phyloP scores from a whole-genome alignment of 2,888 invertebrate species.

The Creontiades dilutus region DNA sequence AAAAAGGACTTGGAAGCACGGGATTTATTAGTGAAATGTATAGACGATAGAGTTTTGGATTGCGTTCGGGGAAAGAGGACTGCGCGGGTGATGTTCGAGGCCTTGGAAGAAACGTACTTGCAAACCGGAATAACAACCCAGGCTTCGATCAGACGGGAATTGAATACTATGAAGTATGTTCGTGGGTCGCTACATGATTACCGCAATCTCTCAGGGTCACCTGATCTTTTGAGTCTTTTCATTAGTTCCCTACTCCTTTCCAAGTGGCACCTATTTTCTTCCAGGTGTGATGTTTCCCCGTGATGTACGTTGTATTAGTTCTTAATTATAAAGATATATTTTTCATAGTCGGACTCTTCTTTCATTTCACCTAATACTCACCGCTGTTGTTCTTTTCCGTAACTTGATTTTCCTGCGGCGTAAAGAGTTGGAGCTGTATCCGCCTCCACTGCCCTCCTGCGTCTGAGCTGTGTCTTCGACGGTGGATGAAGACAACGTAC shows the following conservation, averaged over 20 bases:
- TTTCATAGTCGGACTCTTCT: too few relatives aligned
- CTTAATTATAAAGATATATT: too few relatives aligned
- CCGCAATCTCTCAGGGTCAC: too few relatives aligned
- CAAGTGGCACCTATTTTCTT: too few relatives aligned
- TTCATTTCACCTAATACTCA: constrained; percentile 73
- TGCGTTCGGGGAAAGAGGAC: not conserved
- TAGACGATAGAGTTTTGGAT: constrained; percentile 1
- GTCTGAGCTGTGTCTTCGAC: constrained; percentile 78
- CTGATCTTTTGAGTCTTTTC: too few relatives aligned
- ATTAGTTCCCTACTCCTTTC: too few relatives aligned
- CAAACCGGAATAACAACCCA: constrained; percentile 16
- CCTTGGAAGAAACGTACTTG: not conserved
- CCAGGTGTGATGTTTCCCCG: too few relatives aligned
- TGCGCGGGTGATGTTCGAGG: not conserved
- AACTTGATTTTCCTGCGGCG: constrained; percentile 79
- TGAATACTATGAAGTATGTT: not conserved
- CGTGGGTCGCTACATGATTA: constrained; percentile 23
- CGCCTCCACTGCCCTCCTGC: constrained; percentile 77
- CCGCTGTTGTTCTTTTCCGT: constrained; percentile 78
- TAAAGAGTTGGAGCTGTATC: constrained; percentile 78
- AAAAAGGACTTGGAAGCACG: constrained; percentile 25
- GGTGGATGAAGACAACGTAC: constrained; percentile 80
- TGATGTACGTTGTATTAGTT: too few relatives aligned
- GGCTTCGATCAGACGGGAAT: constrained; percentile 43
- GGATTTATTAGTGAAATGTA: too few relatives aligned